A percentile compares a stretch with the other conserved stretches of the same genome.
These are phyloP conservation scores for Pipistrellus pipistrellus DNA, from an alignment of 2,797 vertebrate species.

Conservation along the genomic window DNA sequence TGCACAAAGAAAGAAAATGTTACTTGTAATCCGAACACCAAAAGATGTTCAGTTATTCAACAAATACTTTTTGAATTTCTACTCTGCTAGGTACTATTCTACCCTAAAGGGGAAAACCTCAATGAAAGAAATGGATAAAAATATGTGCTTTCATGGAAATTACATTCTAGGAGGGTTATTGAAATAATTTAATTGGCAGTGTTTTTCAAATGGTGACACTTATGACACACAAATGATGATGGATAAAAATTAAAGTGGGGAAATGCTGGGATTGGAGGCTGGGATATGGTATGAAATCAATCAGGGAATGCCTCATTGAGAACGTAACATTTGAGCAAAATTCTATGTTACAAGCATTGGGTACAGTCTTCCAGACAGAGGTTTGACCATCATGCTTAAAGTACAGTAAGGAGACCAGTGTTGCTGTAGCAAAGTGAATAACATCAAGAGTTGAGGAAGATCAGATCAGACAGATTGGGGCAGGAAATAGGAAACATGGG, in stretches of 20 bases:
- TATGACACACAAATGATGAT: no score
- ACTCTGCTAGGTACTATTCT: background rate
- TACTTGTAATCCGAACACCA: background rate
- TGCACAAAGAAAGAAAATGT: background rate
- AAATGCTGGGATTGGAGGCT: background rate
- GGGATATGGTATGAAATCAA: background rate
- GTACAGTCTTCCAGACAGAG: background rate
- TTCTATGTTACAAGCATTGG: background rate
- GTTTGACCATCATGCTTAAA: background rate
- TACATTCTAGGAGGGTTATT: background rate
- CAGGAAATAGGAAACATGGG: background rate
- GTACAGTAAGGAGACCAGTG: background rate
- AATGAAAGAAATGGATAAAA: background rate
- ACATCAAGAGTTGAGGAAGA: background rate
- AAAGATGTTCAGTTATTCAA: background rate
- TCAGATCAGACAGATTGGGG: background rate
- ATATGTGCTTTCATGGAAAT: background rate
- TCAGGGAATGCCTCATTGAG: background rate
- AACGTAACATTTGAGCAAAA: background rate
- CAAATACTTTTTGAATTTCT: slow-evolving; percentile 24
- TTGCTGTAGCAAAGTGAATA: background rate
- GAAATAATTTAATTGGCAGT: background rate
- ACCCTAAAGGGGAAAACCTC: background rate
- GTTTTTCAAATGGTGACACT: background rate
- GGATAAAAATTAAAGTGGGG: background rate